Evolutionary conservation across 1,140 invertebrate genomes (phyloP).

Genomic region (Littorina saxatilis): DNA sequence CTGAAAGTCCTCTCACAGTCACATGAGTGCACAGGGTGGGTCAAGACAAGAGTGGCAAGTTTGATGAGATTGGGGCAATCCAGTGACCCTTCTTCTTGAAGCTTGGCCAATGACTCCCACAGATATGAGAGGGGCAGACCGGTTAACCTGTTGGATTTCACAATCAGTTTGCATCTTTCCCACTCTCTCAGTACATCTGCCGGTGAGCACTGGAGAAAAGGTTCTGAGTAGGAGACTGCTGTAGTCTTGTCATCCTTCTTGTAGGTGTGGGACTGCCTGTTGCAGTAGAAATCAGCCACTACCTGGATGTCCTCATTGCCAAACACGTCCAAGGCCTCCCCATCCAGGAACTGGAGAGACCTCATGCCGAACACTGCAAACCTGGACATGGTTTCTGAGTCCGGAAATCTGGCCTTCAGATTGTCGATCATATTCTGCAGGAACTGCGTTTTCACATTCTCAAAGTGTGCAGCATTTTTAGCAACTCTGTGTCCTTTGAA

Average conservation of each 20-base stretch:
- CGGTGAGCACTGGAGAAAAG: background rate
- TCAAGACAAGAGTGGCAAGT: slow-evolving; percentile 29
- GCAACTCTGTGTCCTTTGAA: background rate
- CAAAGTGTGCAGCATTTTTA: slow-evolving; percentile 1
- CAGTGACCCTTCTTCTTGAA: background rate
- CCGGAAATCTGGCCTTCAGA: background rate
- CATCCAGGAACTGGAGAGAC: too few species aligned
- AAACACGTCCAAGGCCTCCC: too few species aligned
- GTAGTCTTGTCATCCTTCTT: too few species aligned
- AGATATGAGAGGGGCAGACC: background rate
- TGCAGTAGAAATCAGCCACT: too few species aligned
- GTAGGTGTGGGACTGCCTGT: background rate
- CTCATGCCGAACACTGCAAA: too few species aligned
- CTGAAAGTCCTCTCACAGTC: slow-evolving; percentile 44
- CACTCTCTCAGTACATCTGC: background rate
- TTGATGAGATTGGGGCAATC: slow-evolving; percentile 39
- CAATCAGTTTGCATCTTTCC: background rate
- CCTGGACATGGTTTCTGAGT: background rate
- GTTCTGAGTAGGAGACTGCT: background rate
- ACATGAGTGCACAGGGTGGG: slow-evolving; percentile 43
- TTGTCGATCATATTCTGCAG: background rate
- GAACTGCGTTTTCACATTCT: background rate
- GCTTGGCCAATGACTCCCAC: background rate
- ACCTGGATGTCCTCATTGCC: too few species aligned
- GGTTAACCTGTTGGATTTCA: background rate